phyloP scores from a whole-genome alignment of 2,113 vertebrate species.

The Gila orcuttii region DNA sequence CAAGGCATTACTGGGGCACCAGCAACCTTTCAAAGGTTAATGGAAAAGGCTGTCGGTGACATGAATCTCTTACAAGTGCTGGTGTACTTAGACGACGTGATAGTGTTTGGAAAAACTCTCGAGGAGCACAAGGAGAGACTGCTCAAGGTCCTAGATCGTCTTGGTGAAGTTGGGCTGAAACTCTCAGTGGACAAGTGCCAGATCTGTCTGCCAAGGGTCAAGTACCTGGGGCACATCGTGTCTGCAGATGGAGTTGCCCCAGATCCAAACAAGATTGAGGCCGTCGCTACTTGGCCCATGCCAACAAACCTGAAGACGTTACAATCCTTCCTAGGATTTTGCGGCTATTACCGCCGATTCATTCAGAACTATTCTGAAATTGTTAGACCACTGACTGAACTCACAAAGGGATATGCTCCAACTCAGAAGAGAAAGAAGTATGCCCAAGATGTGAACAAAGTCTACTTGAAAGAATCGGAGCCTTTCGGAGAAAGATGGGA shows the following conservation, averaged over 20 bases:
- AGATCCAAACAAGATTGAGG: not conserved
- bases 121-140: not conserved
- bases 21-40: not conserved
- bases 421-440: not conserved
- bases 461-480: too few species aligned
- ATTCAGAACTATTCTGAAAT: slow-evolving; percentile 27
- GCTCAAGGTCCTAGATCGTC: not conserved
- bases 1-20: not conserved
- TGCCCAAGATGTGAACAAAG: too few species aligned
- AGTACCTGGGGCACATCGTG: not conserved
- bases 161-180: not conserved
- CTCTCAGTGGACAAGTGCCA: not conserved
- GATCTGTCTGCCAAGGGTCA: not conserved
- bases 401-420: slow-evolving; percentile 36
- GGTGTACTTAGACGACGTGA: not conserved
- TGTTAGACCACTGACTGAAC: too few species aligned
- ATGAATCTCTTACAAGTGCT: not conserved
- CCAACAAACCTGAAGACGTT: slow-evolving; percentile 38
- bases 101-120: not conserved
- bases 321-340: slow-evolving; percentile 37
- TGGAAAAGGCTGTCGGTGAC: not conserved
- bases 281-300: not conserved
- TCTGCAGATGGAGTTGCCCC: not conserved
- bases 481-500: too few species aligned
- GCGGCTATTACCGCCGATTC: slow-evolving; percentile 23